phyloP scores from a whole-genome alignment of 1,140 invertebrate genomes.

The Drosophila punjabiensis region DNA sequence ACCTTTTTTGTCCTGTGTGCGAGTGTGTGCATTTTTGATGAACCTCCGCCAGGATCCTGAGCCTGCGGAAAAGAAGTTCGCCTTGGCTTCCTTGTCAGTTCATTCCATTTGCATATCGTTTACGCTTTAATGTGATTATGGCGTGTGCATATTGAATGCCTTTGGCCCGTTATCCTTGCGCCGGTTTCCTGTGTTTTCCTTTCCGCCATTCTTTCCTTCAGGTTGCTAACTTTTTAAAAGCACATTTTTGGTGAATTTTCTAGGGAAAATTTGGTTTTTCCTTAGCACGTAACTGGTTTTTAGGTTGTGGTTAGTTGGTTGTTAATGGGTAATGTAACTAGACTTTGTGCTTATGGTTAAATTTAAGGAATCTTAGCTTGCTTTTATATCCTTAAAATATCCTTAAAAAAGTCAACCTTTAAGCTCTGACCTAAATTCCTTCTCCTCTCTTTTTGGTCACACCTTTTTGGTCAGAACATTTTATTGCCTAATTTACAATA shows the following conservation, averaged over 20 bases:
- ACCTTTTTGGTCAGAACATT: conserved; percentile 49
- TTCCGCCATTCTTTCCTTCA: conserved; percentile 14
- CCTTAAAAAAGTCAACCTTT: background rate
- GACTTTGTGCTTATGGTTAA: background rate
- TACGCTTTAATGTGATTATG: conserved; percentile 84
- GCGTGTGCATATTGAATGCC: conserved; percentile 79
- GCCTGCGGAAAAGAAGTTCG: conserved; percentile 31
- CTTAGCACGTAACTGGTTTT: background rate
- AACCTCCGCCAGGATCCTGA: conserved; percentile 37
- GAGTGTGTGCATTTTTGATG: conserved; percentile 78
- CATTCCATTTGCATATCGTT: conserved; percentile 83
- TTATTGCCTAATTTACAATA: conserved; percentile 77
- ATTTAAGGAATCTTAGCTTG: no score
- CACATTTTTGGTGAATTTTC: conserved; percentile 48
- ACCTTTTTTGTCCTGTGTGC: conserved; percentile 27
- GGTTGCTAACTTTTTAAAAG: conserved; percentile 61
- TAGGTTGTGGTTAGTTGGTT: conserved; percentile 47
- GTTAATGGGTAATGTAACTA: conserved; percentile 42
- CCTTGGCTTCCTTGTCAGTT: conserved; percentile 72
- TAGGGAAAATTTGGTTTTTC: conserved; percentile 4
- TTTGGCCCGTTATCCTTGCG: conserved; percentile 45
- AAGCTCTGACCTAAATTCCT: conserved; percentile 50
- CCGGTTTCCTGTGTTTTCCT: conserved; percentile 9
- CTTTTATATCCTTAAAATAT: background rate
- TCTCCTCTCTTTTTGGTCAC: conserved; percentile 21